Base-by-base conservation (phyloP, 2,797 vertebrate genomes). In the Leucoraja ocellata region DNA sequence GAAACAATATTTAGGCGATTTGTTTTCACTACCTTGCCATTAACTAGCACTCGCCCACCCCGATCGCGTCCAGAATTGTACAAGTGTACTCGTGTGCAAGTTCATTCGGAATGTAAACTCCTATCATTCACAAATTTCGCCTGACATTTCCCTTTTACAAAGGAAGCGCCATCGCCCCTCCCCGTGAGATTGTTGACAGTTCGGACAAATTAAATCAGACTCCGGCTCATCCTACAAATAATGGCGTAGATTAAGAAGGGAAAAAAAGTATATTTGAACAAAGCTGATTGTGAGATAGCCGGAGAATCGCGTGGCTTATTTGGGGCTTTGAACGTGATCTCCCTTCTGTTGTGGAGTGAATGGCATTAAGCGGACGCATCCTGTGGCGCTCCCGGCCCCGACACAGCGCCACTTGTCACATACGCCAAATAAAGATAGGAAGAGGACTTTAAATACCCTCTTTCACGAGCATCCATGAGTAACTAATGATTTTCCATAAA, bases 281-380 rank as follows among this genome's bases (percentile, higher is more conserved):
- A 94, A 94, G 94, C 95, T 94, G 95, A 94, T 95, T 96, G 94
- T 95, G 95, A 93, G 93, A 94, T 94, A 94, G 94, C 83, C 94
- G 16, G 94, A 93, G 97, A 96, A 97, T 96, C 95, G 94, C 93
- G 95, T 94, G 95, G 96, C 95, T 97, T 96, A 96, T 94, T 95
- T 94, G 65, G 28, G 95, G 96, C 94, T 95, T 96, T 97, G 97
- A 96, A 95, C 94, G 68, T 74, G 95, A 95, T 96, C 95, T 96
- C 94, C 94, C 91, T 36, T 68, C 95, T 95, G 94, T 96, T 96
- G 96, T 95, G 94, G 94, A 93, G 93, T 94, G 94, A 96, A 95
- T 96, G 94, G 95, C 94, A 94, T 94, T 96, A 96, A 96, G 95
- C 95, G 94, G 94, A 95, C 94, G 94, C 95, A 96, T 95, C 95